Base-by-base conservation (phyloP, 2,113 vertebrate genomes). In the Cinclus mexicanus region DNA sequence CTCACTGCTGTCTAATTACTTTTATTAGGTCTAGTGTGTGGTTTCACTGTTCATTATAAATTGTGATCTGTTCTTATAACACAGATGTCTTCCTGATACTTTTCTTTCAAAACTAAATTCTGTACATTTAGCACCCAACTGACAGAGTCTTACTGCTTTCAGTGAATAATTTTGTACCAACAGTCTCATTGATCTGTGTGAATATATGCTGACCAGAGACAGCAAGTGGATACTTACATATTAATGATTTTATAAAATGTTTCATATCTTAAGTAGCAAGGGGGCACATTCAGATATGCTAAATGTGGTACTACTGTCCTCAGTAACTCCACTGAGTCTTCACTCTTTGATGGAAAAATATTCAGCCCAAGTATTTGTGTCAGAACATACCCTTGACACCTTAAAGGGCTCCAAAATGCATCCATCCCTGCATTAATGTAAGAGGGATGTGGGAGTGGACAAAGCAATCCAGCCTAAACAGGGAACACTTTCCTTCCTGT, bases 1-100 rank as follows among this genome's bases (percentile, higher is more conserved):
- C 29, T 91, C 67, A 83, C 50, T 52, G 46, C 79, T 60, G 57
- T 53, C 84, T 90, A 72, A 95, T 95, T 94, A 90, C 28, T 60
- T 44, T 95, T 70, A 81, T 69, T 83, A 76, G n/a, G 57, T 82
- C 57, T 87, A 55, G 49, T 39, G 39, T 74, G 33, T 77, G 24
- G 24, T 65, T 90, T 91, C 13, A 8, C 17, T 67, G 29, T 65
- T 93, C 39, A 47, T 85, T 87, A 69, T 39, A 59, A 91, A 85
- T 55, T 77, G 83, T 65, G 52, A n/a, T 88, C 67, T 74, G 22
- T 33, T 89, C 87, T 83, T 88, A 70, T 67, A 89, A 56, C 11
- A 42, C 20, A 50, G 53, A 46, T 57, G 5, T 68, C 50, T 65
- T 87, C 72, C 35, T 69, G 23, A 80, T 47, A 44, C n/a, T 90